phyloP scores from a whole-genome alignment of 2,797 vertebrate species.

The Erethizon dorsatum region DNA sequence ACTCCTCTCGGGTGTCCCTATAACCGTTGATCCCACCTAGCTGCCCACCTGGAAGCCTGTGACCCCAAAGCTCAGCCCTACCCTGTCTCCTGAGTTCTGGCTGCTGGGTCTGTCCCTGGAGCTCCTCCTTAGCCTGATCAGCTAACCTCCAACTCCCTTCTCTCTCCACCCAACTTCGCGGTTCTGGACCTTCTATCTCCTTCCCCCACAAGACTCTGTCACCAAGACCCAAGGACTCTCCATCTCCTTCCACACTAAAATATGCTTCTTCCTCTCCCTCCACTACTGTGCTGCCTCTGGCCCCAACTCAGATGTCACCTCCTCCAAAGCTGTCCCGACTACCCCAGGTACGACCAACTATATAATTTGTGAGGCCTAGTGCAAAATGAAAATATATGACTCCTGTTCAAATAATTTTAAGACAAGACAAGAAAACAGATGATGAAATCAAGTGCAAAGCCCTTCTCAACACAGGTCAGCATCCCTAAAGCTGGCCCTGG shows the following conservation, averaged over 20 bases:
- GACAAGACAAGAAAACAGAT: neutral
- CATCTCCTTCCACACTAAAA: neutral
- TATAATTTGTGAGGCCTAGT: neutral
- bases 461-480: neutral
- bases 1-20: neutral
- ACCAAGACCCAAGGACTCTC: no score
- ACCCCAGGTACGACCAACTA: neutral
- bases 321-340: neutral
- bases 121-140: neutral
- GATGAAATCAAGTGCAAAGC: neutral
- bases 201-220: neutral
- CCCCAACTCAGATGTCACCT: neutral
- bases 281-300: neutral
- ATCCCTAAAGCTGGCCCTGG: neutral
- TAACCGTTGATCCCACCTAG: neutral
- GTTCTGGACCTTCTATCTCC: neutral
- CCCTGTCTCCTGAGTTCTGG: neutral
- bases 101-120: neutral
- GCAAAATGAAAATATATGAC: neutral
- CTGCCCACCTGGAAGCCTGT: neutral
- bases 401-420: constrained; percentile 39
- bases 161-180: neutral
- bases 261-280: neutral
- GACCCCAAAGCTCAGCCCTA: neutral
- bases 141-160: neutral